A percentile compares a stretch with the other conserved stretches of the same genome.
phyloP scores from a whole-genome alignment of 2,113 vertebrate genomes.

The Heterocephalus glaber region DNA sequence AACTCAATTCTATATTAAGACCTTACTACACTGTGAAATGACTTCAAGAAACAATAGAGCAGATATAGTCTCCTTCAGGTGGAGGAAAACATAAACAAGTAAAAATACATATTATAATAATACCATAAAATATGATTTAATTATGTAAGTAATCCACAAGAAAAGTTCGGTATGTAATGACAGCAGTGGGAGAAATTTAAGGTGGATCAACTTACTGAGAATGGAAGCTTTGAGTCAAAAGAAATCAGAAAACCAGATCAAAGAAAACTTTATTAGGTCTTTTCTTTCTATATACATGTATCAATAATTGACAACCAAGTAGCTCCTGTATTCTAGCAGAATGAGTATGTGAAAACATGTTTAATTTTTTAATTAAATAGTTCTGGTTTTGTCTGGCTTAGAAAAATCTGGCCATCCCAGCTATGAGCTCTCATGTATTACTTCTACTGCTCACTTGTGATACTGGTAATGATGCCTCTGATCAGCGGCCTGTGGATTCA shows the following conservation, averaged over 20 bases:
- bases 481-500: neutral
- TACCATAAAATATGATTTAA: neutral
- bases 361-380: slow-evolving; percentile 16
- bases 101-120: neutral
- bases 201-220: neutral
- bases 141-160: neutral
- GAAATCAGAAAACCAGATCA: neutral
- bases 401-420: neutral
- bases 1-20: neutral
- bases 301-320: neutral
- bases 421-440: neutral
- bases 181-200: neutral
- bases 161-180: neutral
- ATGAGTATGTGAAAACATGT: neutral
- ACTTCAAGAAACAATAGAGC: neutral
- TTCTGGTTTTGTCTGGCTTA: neutral
- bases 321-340: neutral
- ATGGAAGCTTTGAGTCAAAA: neutral
- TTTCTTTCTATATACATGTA: neutral
- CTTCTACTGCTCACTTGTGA: neutral
- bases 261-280: neutral
- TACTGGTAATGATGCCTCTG: neutral
- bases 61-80: neutral
- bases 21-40: neutral
- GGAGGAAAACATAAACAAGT: neutral